phyloP scores from a whole-genome alignment of 2,888 invertebrate genomes.

The Philonicus albiceps region DNA sequence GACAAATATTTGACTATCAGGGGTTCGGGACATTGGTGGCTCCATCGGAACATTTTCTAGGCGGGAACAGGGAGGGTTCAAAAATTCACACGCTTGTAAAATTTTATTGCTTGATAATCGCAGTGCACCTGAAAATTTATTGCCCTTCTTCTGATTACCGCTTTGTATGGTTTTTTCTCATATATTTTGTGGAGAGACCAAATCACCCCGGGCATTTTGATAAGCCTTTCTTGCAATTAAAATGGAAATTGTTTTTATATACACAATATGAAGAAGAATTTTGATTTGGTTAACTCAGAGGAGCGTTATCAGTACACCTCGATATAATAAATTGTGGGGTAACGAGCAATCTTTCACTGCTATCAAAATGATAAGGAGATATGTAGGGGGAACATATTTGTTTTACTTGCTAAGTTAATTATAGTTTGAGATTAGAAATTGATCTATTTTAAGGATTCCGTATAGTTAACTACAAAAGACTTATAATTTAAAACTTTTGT shows the following conservation, averaged over 20 bases:
- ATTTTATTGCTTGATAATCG: neutral
- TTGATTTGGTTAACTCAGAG: neutral
- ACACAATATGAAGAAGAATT: neutral
- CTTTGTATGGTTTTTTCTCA: neutral
- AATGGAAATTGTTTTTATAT: neutral
- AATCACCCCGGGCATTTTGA: neutral
- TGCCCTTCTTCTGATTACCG: neutral
- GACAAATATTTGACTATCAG: neutral
- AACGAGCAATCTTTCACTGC: neutral
- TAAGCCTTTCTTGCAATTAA: neutral
- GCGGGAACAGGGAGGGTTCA: neutral
- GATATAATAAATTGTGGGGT: neutral
- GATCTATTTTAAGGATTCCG: neutral
- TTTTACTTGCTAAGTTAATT: neutral
- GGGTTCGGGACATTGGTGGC: neutral
- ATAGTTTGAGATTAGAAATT: neutral
- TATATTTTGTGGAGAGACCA: neutral
- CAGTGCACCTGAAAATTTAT: neutral
- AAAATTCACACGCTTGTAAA: neutral
- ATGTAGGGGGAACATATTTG: neutral
- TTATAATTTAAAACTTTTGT: too few relatives aligned
- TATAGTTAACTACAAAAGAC: neutral
- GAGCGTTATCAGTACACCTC: neutral
- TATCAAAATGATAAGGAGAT: neutral
- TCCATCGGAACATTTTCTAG: neutral